phyloP scores from a whole-genome alignment of 2,113 vertebrate genomes.

The Brienomyrus longianalis region DNA sequence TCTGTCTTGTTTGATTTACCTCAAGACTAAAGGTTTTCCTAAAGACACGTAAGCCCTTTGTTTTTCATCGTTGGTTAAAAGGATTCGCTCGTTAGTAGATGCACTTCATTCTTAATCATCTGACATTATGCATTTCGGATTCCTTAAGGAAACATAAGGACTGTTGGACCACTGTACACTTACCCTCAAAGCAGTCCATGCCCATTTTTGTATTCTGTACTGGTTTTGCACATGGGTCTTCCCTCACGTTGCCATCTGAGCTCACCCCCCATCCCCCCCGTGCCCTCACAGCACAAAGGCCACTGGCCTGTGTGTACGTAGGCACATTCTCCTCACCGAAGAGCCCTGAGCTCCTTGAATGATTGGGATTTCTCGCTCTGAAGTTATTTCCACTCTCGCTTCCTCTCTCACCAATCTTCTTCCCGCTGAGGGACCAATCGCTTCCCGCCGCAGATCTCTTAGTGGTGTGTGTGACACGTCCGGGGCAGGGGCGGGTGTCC shows the following conservation, averaged over 20 bases:
- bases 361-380: not conserved
- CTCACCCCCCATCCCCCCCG: not conserved
- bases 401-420: not conserved
- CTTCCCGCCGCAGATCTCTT: not conserved
- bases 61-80: not conserved
- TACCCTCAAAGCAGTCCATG: not conserved
- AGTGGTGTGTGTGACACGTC: not conserved
- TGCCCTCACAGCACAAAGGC: not conserved
- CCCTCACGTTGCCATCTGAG: not conserved
- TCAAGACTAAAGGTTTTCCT: not conserved
- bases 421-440: not conserved
- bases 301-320: not conserved
- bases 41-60: not conserved
- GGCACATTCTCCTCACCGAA: not conserved
- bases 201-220: not conserved
- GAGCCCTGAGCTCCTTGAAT: not conserved
- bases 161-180: not conserved
- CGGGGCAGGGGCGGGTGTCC: not conserved
- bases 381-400: not conserved
- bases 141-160: not conserved
- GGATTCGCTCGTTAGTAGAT: not conserved
- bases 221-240: not conserved
- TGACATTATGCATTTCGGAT: not conserved
- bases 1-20: conserved; percentile 4
- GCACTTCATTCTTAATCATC: not conserved